phyloP scores from a whole-genome alignment of 2,888 invertebrate genomes.

The Gymnoscelis rufifasciata region DNA sequence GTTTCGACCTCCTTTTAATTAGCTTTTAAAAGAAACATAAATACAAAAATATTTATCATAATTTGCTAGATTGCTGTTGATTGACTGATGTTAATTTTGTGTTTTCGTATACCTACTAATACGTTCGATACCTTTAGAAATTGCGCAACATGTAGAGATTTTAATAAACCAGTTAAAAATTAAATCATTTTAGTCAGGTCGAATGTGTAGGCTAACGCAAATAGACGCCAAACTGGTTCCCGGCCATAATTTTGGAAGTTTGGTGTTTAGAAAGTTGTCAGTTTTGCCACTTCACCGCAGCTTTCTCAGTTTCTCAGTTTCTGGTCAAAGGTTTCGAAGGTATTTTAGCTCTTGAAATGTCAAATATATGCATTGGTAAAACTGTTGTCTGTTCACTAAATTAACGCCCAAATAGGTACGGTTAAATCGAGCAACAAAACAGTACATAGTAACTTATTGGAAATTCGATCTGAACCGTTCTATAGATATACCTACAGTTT shows the following conservation, averaged over 20 bases:
- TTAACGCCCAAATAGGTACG: too few species aligned
- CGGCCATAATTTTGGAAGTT: slow-evolving; percentile 25
- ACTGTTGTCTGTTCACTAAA: neutral
- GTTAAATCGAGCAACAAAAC: neutral
- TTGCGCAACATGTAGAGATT: neutral
- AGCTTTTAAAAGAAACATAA: too few species aligned
- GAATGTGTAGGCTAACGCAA: slow-evolving; percentile 8
- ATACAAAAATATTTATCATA: too few species aligned
- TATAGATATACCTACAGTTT: neutral
- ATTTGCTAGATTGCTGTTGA: too few species aligned
- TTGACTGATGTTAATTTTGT: too few species aligned
- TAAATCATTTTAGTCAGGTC: neutral
- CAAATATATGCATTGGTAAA: neutral
- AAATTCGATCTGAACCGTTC: neutral
- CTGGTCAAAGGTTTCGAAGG: slow-evolving; percentile 14
- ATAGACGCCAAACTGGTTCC: slow-evolving; percentile 25
- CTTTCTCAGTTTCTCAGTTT: slow-evolving; percentile 27
- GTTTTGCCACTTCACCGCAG: slow-evolving; percentile 26
- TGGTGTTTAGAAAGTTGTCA: slow-evolving; percentile 42
- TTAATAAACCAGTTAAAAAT: neutral
- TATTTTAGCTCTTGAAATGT: slow-evolving; percentile 10
- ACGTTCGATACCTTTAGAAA: too few species aligned
- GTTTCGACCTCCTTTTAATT: too few species aligned
- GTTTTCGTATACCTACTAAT: too few species aligned
- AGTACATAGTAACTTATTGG: neutral